Evolutionary conservation across 2,797 vertebrate species (phyloP).

Genomic region (Rhabdophis nuchalis): DNA sequence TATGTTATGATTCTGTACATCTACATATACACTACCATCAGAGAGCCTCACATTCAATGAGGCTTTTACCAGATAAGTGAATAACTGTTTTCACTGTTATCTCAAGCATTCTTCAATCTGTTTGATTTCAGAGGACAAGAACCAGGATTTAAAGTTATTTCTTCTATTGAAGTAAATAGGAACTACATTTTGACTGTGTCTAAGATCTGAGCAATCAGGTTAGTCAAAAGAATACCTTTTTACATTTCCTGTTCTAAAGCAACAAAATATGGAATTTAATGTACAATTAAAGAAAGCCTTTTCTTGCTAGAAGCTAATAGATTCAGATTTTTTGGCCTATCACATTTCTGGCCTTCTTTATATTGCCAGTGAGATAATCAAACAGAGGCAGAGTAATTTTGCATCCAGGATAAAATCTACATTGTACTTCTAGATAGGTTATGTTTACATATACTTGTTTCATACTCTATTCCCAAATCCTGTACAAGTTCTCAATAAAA

Average conservation of each 20-base stretch:
- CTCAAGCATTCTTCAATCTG: neutral
- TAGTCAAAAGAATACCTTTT: conserved; percentile 26
- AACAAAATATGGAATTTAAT: conserved; percentile 41
- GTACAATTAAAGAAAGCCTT: conserved; percentile 9
- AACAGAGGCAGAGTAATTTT: neutral
- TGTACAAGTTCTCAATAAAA: neutral
- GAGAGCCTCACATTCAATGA: neutral
- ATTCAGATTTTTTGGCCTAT: neutral
- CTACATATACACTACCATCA: neutral
- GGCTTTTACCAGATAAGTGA: neutral
- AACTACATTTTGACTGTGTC: neutral
- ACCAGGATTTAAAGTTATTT: neutral
- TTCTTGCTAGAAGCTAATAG: conserved; percentile 37
- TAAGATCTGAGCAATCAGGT: neutral
- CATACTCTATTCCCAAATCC: neutral
- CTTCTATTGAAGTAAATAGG: neutral
- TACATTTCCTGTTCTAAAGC: conserved; percentile 46
- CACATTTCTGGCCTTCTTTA: conserved; percentile 2
- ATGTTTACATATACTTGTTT: neutral
- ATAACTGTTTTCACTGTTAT: neutral
- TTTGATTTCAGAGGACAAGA: neutral
- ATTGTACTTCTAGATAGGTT: neutral
- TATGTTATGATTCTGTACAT: neutral
- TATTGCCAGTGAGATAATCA: conserved; percentile 9
- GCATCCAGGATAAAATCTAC: conserved; percentile 3